Percentiles rank a stretch among this genome's conserved stretches.
phyloP scores from a whole-genome alignment of 2,888 invertebrate genomes.

The Hoplodrina blanda region DNA sequence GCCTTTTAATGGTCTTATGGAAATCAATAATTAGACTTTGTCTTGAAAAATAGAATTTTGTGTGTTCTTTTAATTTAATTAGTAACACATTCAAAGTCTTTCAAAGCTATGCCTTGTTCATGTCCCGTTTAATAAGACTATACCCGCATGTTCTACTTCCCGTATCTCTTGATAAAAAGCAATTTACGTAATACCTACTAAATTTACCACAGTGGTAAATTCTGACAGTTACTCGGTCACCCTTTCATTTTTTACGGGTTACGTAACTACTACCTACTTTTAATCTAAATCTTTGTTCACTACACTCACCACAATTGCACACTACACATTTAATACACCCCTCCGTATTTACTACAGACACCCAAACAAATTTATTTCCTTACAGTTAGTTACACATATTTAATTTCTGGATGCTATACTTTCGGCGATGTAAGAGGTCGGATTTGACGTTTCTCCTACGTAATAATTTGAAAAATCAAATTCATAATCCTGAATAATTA shows the following conservation, averaged over 20 bases:
- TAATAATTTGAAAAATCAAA: too few relatives aligned
- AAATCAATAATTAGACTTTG: too few relatives aligned
- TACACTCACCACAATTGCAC: too few relatives aligned
- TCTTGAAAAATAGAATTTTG: constrained; percentile 11
- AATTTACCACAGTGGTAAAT: neutral
- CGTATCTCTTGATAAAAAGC: constrained; percentile 9
- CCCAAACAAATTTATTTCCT: too few relatives aligned
- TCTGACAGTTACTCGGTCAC: neutral
- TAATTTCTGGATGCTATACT: too few relatives aligned
- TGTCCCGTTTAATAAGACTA: neutral
- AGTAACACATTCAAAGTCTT: constrained; percentile 2
- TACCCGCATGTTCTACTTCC: neutral
- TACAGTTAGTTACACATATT: too few relatives aligned
- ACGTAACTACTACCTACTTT: neutral
- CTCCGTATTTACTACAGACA: too few relatives aligned
- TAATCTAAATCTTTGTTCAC: neutral
- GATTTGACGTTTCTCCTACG: too few relatives aligned
- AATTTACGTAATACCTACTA: constrained; percentile 7
- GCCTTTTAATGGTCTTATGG: too few relatives aligned
- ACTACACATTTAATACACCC: too few relatives aligned
- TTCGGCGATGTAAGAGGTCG: too few relatives aligned
- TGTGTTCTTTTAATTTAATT: constrained; percentile 18
- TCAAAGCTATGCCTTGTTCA: neutral
- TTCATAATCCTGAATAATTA: too few relatives aligned
- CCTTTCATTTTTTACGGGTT: constrained; percentile 4